Conservation (phyloP, 2,888 invertebrate genomes). For the Celastrina argiolus region DNA sequence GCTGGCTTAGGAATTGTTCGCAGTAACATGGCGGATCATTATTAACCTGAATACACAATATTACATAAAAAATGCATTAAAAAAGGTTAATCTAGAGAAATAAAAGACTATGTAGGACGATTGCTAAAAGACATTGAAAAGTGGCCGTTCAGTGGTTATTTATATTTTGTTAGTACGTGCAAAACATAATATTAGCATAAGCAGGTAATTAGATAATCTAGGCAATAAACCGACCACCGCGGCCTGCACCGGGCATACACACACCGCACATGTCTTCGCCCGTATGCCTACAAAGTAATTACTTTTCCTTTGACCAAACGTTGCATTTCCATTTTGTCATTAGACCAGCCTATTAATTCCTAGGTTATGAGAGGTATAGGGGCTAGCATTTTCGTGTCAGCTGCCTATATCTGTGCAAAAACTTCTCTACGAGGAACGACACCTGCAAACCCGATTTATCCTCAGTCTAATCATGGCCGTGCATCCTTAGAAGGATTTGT, state of each 20-base stretch:
- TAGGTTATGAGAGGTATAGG: constrained; percentile 72
- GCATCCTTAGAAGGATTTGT: constrained; percentile 26
- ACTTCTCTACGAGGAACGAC: constrained; percentile 64
- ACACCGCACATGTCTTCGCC: constrained; percentile 63
- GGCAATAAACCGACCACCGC: constrained; percentile 24
- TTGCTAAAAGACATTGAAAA: too few species aligned
- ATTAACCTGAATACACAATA: too few species aligned
- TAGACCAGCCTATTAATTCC: constrained; percentile 71
- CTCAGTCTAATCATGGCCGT: constrained; percentile 39
- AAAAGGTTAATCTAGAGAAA: too few species aligned
- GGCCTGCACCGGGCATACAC: constrained; percentile 26
- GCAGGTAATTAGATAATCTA: constrained; percentile 16
- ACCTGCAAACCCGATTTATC: constrained; percentile 60
- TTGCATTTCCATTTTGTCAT: constrained; percentile 72
- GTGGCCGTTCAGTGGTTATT: too few species aligned
- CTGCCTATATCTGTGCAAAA: constrained; percentile 74
- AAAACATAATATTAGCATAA: constrained; percentile 13
- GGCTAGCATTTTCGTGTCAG: constrained; percentile 69
- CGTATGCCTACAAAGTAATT: constrained; percentile 65
- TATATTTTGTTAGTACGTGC: neutral
- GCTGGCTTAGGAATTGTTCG: too few species aligned
- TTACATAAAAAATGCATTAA: too few species aligned
- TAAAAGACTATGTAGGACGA: too few species aligned
- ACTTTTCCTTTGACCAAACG: constrained; percentile 61
- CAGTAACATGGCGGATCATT: too few species aligned